phyloP scores from a whole-genome alignment of 2,113 vertebrate genomes.

The Eira barbara region DNA sequence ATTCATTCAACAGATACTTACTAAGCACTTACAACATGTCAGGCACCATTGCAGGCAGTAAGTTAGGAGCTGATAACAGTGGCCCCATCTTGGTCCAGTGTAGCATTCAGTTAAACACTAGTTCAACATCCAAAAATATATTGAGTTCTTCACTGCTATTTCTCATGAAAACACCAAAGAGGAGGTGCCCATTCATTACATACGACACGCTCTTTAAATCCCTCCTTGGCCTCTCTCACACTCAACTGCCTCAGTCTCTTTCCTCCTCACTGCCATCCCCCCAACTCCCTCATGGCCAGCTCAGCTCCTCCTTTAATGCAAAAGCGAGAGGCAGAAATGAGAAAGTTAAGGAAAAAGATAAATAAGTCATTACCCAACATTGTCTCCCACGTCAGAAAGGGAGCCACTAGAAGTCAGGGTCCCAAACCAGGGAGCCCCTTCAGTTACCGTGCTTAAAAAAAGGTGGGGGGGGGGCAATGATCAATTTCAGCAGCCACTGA shows the following conservation, averaged over 20 bases:
- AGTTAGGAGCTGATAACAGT: background rate
- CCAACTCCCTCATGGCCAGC: background rate
- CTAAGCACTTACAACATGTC: background rate
- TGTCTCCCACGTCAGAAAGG: background rate
- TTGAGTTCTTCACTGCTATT: background rate
- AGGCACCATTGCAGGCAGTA: background rate
- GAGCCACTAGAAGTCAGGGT: background rate
- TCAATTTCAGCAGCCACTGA: background rate
- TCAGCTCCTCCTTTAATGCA: background rate
- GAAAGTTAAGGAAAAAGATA: background rate
- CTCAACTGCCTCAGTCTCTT: background rate
- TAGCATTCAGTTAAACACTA: background rate
- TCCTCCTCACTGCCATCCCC: no score
- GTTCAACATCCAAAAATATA: background rate
- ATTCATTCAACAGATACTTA: background rate
- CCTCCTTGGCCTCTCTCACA: background rate
- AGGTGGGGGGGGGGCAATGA: background rate
- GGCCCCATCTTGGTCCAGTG: background rate
- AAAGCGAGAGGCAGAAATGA: background rate
- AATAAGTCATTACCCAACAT: background rate
- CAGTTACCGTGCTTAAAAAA: background rate
- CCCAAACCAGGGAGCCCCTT: background rate
- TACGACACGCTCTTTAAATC: background rate
- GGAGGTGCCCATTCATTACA: background rate
- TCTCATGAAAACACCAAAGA: background rate